Base-by-base conservation (phyloP, 2,888 invertebrate genomes). In the Acanthoscelides obtectus region DNA sequence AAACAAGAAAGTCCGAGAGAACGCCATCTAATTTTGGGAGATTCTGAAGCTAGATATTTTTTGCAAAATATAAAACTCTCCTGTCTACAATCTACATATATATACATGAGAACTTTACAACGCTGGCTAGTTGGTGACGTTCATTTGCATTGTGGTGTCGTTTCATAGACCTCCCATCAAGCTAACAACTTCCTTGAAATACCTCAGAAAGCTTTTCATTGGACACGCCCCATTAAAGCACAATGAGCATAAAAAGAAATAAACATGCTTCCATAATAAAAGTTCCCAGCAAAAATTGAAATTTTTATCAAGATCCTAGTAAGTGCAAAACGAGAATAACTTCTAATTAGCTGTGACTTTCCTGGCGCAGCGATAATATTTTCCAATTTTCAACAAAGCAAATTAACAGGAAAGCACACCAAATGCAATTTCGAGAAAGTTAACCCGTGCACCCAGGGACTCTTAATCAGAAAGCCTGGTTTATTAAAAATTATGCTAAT, bases 401-500 rank as follows among this genome's bases (percentile, higher is more conserved):
- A 75, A 77, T 76, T 77, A 73, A 74, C 75, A 74, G 75, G 75
- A 77, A 76, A 72, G 70, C 73, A 71, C 71, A 73, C 64, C 64
- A 74, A 77, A 75, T 74, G 75, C 75, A 75, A 76, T 75, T 76
- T 76, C 72, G 72, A 71, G 71, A 72, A 74, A 68, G 72, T 25
- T 69, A 72, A 45, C 45, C 45, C 70, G 69, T 27, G 73, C 70
- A 71, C 20, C 21, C 66, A 2, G 66, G 12, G 22, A 20, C 72
- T 74, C 72, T 75, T 76, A 76, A 75, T 77, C 72, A 71, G 71
- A 66, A 68, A 71, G 69, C 69, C 64, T 64, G 75, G 74, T 76
- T 76, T 75, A 77, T 77, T 76, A 77, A 77, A 77, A 77, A 76
- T 73, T 73, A 76, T 76, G 75, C 75, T 76, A 77, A 77, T 75